phyloP scores from a whole-genome alignment of 92 coral and sea anemone genomes.

The Epizoanthus scotinus region DNA sequence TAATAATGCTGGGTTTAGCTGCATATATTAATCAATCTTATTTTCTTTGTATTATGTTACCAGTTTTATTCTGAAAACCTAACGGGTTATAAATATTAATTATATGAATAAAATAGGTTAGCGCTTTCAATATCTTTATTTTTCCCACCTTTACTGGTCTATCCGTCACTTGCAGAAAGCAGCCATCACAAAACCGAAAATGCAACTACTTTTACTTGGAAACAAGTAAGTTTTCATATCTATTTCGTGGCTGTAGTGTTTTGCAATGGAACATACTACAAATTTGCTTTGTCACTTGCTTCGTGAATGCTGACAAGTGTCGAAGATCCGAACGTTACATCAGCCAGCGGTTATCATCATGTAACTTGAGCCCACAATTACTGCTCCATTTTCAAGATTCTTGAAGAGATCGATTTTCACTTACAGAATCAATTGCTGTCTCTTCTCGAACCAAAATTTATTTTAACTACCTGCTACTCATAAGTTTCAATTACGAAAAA shows the following conservation, averaged over 20 bases:
- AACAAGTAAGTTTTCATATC: background rate
- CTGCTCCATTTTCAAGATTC: too few relatives aligned
- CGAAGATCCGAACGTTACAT: too few relatives aligned
- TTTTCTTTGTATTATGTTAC: background rate
- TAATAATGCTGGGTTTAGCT: background rate
- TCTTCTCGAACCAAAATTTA: too few relatives aligned
- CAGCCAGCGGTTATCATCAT: too few relatives aligned
- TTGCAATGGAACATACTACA: too few relatives aligned
- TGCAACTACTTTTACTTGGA: background rate
- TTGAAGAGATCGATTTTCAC: too few relatives aligned
- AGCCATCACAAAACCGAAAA: background rate
- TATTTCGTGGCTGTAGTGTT: background rate
- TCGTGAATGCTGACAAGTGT: too few relatives aligned
- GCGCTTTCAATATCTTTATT: background rate
- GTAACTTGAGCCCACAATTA: too few relatives aligned
- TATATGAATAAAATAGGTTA: background rate
- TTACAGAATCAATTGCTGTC: too few relatives aligned
- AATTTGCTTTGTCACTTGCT: too few relatives aligned
- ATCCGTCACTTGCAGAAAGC: background rate
- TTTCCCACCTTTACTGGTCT: conserved; percentile 23
- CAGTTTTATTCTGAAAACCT: background rate
- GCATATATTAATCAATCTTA: background rate
- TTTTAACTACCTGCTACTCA: too few relatives aligned
- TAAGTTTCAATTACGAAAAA: too few relatives aligned
- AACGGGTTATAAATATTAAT: background rate